Evolutionary conservation across 2,888 invertebrate species (phyloP), one percentile per base, ranked within the genome.

Genomic region (Pseudanteris insignis): DNA sequence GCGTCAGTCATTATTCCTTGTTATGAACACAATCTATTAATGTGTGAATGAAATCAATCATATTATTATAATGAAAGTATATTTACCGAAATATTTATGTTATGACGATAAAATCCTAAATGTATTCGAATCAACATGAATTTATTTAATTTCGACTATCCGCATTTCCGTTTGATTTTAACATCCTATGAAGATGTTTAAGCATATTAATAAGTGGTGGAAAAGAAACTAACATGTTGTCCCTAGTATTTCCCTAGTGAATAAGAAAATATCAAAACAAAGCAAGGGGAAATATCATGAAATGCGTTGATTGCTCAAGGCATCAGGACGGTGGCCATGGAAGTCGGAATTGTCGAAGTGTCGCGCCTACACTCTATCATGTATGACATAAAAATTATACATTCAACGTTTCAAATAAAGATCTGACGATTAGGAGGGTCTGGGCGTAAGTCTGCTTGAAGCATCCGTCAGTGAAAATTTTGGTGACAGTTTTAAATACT

Each of bases 311-410:
- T 59, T 65, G 65, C 65, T 65, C 63, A 80, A 82, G 85, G 86
- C 86, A 86, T 85, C 85, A 86, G 86, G 86, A 86, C 86, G 85
- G 86, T 87, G 86, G 86, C 85, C 87, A 87, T 86, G 87, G 87
- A 88, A 88, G 87, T 88, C 84, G 87, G 85, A 84, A 76, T 75
- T 83, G 85, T 85, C 84, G 75, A 79, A 84, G 84, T 84, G 82
- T 81, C 74, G 76, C 77, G 77, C 84, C 81, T 81, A 84, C 66
- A 66, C 65, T 66, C 64, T 37, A 54, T 63, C 64, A 63, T 64
- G 61, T 64, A 63, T 15, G 64, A 54, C 63, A 84, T 18, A 18
- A 18, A 18, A 3, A 6, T 18, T 18, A 18, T 6, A n/a, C n/a
- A n/a, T n/a, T 6, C 6, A 3, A 6, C 6, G 18, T 18, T 4